Conservation (phyloP, 2,797 vertebrate species). For the Sus cebifrons region DNA sequence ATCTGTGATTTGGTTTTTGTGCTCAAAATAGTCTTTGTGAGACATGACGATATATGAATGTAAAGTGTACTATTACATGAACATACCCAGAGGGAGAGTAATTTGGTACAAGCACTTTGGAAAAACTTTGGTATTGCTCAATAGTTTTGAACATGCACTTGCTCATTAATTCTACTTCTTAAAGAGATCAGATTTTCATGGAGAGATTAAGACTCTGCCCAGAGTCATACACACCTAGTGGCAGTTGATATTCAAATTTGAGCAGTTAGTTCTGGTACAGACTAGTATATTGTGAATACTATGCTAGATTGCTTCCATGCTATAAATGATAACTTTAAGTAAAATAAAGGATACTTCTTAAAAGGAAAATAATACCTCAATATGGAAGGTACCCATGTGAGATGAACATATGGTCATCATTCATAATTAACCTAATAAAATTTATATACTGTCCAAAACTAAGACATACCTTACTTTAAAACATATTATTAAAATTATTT, state of each 20-base stretch:
- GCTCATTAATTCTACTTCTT: background rate
- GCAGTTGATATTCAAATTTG: conserved; percentile 5
- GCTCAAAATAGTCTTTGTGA: background rate
- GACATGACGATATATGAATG: background rate
- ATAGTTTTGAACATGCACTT: conserved; percentile 18
- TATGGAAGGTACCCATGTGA: background rate
- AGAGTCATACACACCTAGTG: background rate
- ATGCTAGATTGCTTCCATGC: background rate
- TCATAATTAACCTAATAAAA: conserved; percentile 41
- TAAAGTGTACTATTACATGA: background rate
- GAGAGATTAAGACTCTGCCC: background rate
- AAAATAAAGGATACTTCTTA: background rate
- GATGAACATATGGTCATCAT: background rate
- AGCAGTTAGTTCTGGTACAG: background rate
- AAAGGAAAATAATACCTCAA: conserved; percentile 8
- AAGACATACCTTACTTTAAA: background rate
- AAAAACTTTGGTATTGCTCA: background rate
- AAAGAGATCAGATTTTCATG: background rate
- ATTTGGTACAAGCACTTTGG: background rate
- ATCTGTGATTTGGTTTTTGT: background rate
- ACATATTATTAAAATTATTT: background rate
- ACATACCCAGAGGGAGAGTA: background rate
- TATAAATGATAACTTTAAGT: conserved; percentile 28
- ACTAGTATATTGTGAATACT: background rate
- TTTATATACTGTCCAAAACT: conserved; percentile 13